phyloP scores from a whole-genome alignment of 1,140 invertebrate species.

The Periplaneta americana region DNA sequence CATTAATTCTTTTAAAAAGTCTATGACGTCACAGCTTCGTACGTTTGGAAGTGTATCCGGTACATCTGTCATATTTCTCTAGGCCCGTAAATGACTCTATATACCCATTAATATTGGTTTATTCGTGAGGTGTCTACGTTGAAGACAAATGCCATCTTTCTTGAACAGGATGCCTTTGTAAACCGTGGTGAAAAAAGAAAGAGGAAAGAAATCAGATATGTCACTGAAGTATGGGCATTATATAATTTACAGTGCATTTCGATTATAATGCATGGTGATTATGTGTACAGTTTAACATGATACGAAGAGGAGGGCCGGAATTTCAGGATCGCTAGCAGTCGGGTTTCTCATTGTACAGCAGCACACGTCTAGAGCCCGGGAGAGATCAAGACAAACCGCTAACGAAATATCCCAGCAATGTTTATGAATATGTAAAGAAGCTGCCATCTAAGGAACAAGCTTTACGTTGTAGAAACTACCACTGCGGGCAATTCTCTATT shows the following conservation, averaged over 20 bases:
- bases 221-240: neutral
- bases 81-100: too few species aligned
- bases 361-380: neutral
- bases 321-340: neutral
- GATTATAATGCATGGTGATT: neutral
- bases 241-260: neutral
- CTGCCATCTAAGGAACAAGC: neutral
- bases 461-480: neutral
- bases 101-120: neutral
- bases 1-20: too few species aligned
- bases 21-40: neutral
- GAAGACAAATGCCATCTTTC: neutral
- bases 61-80: neutral
- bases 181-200: too few species aligned
- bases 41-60: neutral
- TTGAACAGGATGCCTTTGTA: neutral
- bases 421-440: neutral
- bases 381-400: neutral
- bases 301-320: neutral
- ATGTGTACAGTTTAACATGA: neutral
- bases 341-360: neutral
- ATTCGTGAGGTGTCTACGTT: neutral
- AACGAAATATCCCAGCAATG: neutral
- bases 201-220: neutral
- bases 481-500: neutral